These are phyloP conservation scores for Scomberomorus guttatus DNA, from an alignment of 2,797 vertebrate species.

Conservation along the genomic window DNA sequence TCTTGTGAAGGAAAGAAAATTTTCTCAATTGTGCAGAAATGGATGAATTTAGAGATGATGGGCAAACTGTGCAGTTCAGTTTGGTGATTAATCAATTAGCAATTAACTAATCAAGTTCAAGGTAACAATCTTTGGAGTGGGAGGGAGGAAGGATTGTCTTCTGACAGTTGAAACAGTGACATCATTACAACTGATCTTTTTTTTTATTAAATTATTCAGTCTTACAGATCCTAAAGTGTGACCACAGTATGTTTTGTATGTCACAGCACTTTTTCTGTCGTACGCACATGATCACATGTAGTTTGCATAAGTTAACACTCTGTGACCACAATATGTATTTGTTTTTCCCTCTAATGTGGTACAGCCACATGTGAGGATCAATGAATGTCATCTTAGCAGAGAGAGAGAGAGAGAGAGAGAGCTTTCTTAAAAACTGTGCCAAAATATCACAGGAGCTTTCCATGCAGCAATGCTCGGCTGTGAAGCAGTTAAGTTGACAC, in stretches of 20 bases:
- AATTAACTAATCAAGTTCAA: too few relatives aligned
- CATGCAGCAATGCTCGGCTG: neutral
- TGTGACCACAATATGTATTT: too few relatives aligned
- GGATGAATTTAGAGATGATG: neutral
- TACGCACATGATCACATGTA: neutral
- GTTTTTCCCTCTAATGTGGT: neutral
- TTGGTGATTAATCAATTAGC: too few relatives aligned
- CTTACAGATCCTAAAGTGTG: too few relatives aligned
- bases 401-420: neutral
- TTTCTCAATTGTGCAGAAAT: neutral
- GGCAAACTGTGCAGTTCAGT: too few relatives aligned
- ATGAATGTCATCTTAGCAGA: neutral
- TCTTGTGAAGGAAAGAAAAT: slow-evolving; percentile 1
- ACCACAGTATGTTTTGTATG: neutral
- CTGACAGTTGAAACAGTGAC: neutral
- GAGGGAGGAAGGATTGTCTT: neutral
- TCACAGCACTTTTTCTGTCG: neutral
- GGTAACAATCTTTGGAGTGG: neutral
- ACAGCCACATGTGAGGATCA: neutral
- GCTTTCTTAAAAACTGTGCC: neutral
- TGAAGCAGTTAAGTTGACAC: neutral
- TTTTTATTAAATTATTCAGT: neutral
- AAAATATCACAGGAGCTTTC: neutral
- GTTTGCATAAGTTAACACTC: neutral
- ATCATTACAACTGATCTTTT: too few relatives aligned